Conservation (phyloP, 2,113 vertebrate genomes). For the Burhinus bistriatus region DNA sequence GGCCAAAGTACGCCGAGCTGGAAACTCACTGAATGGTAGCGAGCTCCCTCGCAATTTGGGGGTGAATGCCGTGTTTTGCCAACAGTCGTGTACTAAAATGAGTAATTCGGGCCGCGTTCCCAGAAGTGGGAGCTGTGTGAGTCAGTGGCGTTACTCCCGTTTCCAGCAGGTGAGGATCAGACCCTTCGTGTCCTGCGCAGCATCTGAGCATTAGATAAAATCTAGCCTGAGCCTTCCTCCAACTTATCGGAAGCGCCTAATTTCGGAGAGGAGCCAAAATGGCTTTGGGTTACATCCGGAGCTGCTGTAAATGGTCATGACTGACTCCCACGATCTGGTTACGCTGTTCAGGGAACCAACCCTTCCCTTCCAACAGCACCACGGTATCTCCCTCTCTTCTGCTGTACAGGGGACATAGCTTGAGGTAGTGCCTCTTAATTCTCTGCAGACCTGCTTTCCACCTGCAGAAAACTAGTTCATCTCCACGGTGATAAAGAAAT, state of each 20-base stretch:
- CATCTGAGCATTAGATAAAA: not conserved
- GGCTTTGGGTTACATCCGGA: not conserved
- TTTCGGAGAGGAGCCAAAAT: not conserved
- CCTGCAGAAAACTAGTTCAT: not conserved
- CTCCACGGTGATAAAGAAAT: not conserved
- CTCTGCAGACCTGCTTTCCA: not conserved
- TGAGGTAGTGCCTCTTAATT: not conserved
- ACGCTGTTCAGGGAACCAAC: fast-evolving
- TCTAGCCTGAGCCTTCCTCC: not conserved
- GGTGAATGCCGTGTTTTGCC: slow-evolving; percentile 44
- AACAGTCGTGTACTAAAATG: not conserved
- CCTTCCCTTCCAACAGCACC: not conserved
- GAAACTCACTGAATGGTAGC: not conserved
- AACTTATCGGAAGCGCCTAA: not conserved
- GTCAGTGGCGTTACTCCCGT: not conserved
- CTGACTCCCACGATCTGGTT: not conserved
- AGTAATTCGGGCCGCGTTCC: not conserved
- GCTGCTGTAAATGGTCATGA: not conserved
- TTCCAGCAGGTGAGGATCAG: slow-evolving; percentile 50
- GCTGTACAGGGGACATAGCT: not conserved
- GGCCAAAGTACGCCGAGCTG: slow-evolving; percentile 50
- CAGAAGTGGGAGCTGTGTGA: not conserved
- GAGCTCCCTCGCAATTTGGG: slow-evolving; percentile 22
- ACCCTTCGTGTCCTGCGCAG: not conserved
- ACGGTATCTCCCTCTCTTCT: not conserved